Evolutionary conservation across 2,797 vertebrate genomes (phyloP).

Genomic region (Nyctalus aviator): DNA sequence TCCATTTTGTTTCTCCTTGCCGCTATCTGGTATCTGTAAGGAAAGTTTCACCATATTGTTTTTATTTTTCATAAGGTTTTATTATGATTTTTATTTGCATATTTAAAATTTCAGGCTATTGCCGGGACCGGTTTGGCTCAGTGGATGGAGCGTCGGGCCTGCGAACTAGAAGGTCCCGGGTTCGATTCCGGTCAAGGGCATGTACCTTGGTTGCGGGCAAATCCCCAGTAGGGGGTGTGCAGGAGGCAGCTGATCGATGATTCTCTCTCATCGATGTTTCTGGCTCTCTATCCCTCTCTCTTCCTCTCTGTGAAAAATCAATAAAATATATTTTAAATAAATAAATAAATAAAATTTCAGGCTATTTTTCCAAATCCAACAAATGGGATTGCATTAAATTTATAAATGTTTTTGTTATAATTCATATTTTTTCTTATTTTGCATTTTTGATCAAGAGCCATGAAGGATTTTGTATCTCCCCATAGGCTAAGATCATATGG

Average conservation of each 20-base stretch:
- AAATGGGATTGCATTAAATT: background rate
- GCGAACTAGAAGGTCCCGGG: too few relatives aligned
- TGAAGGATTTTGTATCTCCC: background rate
- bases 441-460: background rate
- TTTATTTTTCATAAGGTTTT: background rate
- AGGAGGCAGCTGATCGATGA: too few relatives aligned
- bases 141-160: too few relatives aligned
- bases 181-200: too few relatives aligned
- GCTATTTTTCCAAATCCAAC: background rate
- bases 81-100: background rate
- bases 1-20: background rate
- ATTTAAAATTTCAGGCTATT: background rate
- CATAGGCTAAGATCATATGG: background rate
- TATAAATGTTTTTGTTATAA: background rate
- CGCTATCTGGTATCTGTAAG: background rate
- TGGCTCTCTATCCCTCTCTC: too few relatives aligned
- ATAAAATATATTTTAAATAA: too few relatives aligned
- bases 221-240: too few relatives aligned
- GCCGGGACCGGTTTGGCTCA: too few relatives aligned
- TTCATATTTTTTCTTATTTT: slow-evolving; percentile 6
- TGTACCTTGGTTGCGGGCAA: too few relatives aligned
- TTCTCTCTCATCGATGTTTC: too few relatives aligned
- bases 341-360: background rate
- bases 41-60: background rate
- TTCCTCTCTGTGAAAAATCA: too few relatives aligned